Percentiles rank a stretch among this genome's conserved stretches.
Conservation (phyloP, 1,140 invertebrate genomes). For the Magallana ariakensis region DNA sequence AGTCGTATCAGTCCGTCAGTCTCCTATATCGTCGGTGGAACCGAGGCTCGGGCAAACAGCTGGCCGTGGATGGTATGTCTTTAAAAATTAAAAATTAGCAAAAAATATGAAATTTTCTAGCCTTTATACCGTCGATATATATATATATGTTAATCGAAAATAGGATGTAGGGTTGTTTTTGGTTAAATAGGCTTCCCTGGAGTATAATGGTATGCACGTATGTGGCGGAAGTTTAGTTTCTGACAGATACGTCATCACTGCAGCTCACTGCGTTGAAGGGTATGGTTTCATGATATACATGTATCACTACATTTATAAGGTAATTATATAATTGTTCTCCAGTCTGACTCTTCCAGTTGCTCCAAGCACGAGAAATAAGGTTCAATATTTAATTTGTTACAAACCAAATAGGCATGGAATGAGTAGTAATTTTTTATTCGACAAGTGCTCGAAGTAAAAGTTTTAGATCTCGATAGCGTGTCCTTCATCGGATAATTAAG, state of each 20-base stretch:
- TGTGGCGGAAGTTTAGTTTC: slow-evolving; percentile 89
- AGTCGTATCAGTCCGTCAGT: neutral
- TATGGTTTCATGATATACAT: neutral
- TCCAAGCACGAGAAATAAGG: too few species aligned
- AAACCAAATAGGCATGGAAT: neutral
- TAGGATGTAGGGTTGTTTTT: neutral
- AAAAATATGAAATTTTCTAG: too few species aligned
- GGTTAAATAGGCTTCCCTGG: slow-evolving; percentile 44
- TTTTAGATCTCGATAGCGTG: neutral
- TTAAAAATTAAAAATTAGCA: too few species aligned
- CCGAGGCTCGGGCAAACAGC: slow-evolving; percentile 52
- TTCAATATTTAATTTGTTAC: neutral
- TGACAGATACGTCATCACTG: slow-evolving; percentile 85
- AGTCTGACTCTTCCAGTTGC: too few species aligned
- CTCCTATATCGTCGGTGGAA: slow-evolving; percentile 60
- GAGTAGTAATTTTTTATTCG: too few species aligned
- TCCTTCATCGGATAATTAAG: neutral
- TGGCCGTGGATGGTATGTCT: slow-evolving; percentile 66
- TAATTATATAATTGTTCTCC: too few species aligned
- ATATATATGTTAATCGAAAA: neutral
- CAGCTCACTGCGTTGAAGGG: slow-evolving; percentile 84
- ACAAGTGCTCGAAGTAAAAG: too few species aligned
- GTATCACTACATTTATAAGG: neutral
- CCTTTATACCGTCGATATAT: too few species aligned
- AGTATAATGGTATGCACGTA: slow-evolving; percentile 76